Percentiles rank a stretch among this genome's conserved stretches.
phyloP scores from a whole-genome alignment of 2,113 vertebrate species.

The Thryonomys swinderianus region DNA sequence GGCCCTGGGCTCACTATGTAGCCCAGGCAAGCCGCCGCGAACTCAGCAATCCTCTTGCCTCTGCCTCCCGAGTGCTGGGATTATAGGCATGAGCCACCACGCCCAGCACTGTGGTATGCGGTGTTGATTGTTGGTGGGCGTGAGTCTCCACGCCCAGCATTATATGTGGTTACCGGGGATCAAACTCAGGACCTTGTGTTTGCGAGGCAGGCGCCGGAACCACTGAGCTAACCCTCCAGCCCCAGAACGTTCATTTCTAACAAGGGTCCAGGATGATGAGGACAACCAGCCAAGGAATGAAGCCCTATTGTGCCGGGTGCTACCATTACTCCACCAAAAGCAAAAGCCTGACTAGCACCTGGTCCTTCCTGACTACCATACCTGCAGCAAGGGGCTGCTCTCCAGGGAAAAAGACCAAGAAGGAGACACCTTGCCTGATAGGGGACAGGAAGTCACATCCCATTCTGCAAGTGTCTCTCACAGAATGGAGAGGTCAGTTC shows the following conservation, averaged over 20 bases:
- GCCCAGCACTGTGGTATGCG: too few relatives aligned
- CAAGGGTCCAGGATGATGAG: background rate
- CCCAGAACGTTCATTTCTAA: slow-evolving; percentile 46
- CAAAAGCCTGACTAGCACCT: background rate
- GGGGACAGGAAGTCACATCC: background rate
- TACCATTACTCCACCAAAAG: background rate
- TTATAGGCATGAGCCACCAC: too few relatives aligned
- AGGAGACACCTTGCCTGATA: background rate
- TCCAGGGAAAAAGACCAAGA: background rate
- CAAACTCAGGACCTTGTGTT: too few relatives aligned
- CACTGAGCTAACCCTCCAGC: too few relatives aligned
- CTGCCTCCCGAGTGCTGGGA: too few relatives aligned
- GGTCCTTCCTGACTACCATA: background rate
- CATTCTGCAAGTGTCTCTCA: background rate
- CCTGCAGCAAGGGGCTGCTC: background rate
- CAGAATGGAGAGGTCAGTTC: slow-evolving; percentile 41
- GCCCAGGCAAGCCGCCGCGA: too few relatives aligned
- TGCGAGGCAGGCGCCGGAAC: too few relatives aligned
- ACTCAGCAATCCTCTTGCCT: too few relatives aligned
- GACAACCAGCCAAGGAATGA: background rate
- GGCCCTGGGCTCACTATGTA: too few relatives aligned
- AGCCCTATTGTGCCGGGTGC: background rate
- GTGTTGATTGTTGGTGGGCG: too few relatives aligned
- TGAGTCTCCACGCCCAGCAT: too few relatives aligned
- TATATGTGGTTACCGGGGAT: too few relatives aligned